A percentile compares a stretch with the other conserved stretches of the same genome.
These are phyloP conservation scores for Acleris literana DNA, from an alignment of 2,888 invertebrate species.

Conservation along the genomic window DNA sequence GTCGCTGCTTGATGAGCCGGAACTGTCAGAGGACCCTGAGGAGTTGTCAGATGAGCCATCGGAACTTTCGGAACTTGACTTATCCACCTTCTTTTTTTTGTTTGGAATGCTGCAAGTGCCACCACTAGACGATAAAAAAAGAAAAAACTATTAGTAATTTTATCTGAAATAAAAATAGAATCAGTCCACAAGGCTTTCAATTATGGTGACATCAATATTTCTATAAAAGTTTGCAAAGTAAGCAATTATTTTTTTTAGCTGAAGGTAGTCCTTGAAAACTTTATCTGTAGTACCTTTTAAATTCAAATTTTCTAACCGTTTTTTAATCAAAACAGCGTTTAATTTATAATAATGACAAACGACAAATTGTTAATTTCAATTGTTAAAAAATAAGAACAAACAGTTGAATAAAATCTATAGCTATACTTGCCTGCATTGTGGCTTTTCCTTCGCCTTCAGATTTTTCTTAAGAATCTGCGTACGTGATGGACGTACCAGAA, in stretches of 20 bases:
- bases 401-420: neutral
- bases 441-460: constrained; percentile 68
- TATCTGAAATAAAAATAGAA: neutral
- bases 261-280: neutral
- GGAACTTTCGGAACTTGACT: constrained; percentile 59
- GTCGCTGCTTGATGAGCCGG: constrained; percentile 59
- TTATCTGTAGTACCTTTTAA: neutral
- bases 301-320: neutral
- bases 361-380: neutral
- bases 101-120: constrained; percentile 68
- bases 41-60: constrained; percentile 64
- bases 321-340: neutral
- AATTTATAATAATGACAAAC: neutral
- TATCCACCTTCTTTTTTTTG: constrained; percentile 70
- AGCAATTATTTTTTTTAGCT: neutral
- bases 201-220: neutral
- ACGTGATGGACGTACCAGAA: constrained; percentile 91
- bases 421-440: constrained; percentile 64
- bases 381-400: neutral
- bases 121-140: constrained; percentile 54
- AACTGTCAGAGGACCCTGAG: constrained; percentile 62
- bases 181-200: neutral
- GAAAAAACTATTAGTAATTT: constrained; percentile 8
- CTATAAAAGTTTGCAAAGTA: constrained; percentile 4
- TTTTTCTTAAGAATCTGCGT: constrained; percentile 90